phyloP scores from a whole-genome alignment of 2,888 invertebrate genomes.

The Cistogaster globosa region DNA sequence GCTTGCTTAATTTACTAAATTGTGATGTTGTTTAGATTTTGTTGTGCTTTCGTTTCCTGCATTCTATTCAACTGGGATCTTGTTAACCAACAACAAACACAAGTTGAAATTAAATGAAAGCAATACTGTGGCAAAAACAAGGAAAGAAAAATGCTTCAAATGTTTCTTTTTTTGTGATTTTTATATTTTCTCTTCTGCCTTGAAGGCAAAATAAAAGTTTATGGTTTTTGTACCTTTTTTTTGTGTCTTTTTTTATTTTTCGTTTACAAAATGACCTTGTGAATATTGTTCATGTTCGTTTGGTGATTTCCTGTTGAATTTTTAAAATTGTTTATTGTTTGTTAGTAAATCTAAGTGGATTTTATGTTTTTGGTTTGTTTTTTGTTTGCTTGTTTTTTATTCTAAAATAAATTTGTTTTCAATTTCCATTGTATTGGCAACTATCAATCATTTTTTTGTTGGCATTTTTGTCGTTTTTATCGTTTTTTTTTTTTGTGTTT shows the following conservation, averaged over 20 bases:
- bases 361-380: constrained; percentile 17
- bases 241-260: constrained; percentile 1
- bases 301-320: constrained; percentile 68
- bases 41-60: constrained; percentile 45
- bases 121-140: constrained; percentile 34
- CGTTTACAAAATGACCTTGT: constrained; percentile 65
- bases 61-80: constrained; percentile 21
- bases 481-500: constrained; percentile 23
- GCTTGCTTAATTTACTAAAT: constrained; percentile 5
- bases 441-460: constrained; percentile 64
- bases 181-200: neutral
- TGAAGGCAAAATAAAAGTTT: constrained; percentile 20
- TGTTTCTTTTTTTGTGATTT: constrained; percentile 15
- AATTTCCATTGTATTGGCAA: constrained; percentile 67
- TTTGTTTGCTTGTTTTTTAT: constrained; percentile 37
- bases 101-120: constrained; percentile 53
- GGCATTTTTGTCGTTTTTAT: constrained; percentile 13
- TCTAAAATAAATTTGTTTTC: constrained; percentile 63
- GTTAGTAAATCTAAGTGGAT: constrained; percentile 44
- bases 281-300: constrained; percentile 46
- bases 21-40: constrained; percentile 46
- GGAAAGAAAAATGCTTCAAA: constrained; percentile 34
- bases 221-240: constrained; percentile 28
- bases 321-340: constrained; percentile 40
- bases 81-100: constrained; percentile 24